A percentile compares a stretch with the other conserved stretches of the same genome.
Evolutionary conservation across 2,888 invertebrate species (phyloP).

Genomic region (Eilema sororculum): DNA sequence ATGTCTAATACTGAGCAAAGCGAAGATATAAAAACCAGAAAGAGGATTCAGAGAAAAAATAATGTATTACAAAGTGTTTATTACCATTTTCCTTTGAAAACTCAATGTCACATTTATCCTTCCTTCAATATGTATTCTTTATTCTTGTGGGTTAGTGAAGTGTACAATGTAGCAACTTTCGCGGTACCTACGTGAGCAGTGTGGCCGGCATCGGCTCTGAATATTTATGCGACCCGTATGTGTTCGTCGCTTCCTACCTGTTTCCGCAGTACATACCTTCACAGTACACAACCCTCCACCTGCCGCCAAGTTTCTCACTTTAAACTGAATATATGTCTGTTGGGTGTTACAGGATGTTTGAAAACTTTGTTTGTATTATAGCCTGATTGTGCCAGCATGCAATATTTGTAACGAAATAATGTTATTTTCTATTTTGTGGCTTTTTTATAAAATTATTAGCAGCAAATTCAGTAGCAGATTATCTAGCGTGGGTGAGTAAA

Average conservation of each 20-base stretch:
- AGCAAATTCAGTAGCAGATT: too few relatives aligned
- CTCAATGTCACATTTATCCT: too few relatives aligned
- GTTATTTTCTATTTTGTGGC: too few relatives aligned
- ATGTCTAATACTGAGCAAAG: too few relatives aligned
- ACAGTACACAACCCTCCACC: constrained; percentile 10
- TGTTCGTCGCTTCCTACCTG: constrained; percentile 14
- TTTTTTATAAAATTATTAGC: too few relatives aligned
- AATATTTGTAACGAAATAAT: background rate
- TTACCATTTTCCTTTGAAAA: too few relatives aligned
- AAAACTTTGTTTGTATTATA: background rate
- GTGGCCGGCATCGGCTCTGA: constrained; percentile 12
- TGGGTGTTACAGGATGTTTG: background rate
- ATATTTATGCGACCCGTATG: constrained; percentile 21
- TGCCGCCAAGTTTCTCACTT: constrained; percentile 28
- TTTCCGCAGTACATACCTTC: constrained; percentile 17
- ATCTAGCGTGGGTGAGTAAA: too few relatives aligned
- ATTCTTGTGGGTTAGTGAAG: background rate
- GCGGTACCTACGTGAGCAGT: constrained; percentile 4
- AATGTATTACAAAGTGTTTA: too few relatives aligned
- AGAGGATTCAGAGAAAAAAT: too few relatives aligned
- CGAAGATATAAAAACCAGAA: too few relatives aligned
- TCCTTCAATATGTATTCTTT: too few relatives aligned
- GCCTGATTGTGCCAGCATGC: background rate
- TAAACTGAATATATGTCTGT: constrained; percentile 19
- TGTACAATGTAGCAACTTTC: constrained; percentile 2